Percentiles rank a stretch among this genome's conserved stretches.
Conservation (phyloP, 1,140 invertebrate species). For the Drosophila azteca region DNA sequence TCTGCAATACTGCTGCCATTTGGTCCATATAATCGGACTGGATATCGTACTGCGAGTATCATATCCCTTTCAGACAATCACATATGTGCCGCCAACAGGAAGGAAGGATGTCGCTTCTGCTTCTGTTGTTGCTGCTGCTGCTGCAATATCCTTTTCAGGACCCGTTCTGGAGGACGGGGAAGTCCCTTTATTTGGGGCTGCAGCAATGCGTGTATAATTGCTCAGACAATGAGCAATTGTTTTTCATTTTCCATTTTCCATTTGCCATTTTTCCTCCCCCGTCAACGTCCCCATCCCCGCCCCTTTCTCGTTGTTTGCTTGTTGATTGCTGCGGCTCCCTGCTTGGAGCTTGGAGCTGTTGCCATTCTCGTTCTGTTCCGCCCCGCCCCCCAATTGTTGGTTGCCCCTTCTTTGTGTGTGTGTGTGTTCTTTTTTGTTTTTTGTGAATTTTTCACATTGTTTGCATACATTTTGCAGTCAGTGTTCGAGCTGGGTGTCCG, state of each 20-base stretch:
- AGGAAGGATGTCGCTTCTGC: slow-evolving; percentile 38
- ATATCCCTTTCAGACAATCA: slow-evolving; percentile 25
- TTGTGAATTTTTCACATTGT: slow-evolving; percentile 67
- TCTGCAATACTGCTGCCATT: slow-evolving; percentile 17
- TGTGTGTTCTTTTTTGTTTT: slow-evolving; percentile 33
- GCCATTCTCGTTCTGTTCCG: background rate
- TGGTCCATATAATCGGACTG: slow-evolving; percentile 16
- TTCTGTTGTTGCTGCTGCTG: slow-evolving; percentile 4
- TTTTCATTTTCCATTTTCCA: slow-evolving; percentile 66
- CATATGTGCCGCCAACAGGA: slow-evolving; percentile 48
- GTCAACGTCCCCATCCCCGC: too few species aligned
- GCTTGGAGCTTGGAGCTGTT: slow-evolving; percentile 19
- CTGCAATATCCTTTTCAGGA: slow-evolving; percentile 57
- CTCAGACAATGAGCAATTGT: slow-evolving; percentile 81
- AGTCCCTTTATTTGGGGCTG: slow-evolving; percentile 39
- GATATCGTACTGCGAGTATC: background rate
- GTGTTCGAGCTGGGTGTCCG: slow-evolving; percentile 50
- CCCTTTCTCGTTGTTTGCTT: slow-evolving; percentile 34
- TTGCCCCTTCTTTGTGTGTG: slow-evolving; percentile 26
- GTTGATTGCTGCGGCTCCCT: slow-evolving; percentile 35
- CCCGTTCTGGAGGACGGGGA: slow-evolving; percentile 12
- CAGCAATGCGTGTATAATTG: slow-evolving; percentile 81
- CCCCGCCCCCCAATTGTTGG: slow-evolving; percentile 8
- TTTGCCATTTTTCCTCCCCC: slow-evolving; percentile 14
- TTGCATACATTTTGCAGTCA: slow-evolving; percentile 73